A percentile compares a stretch with the other conserved stretches of the same genome.
phyloP scores from a whole-genome alignment of 2,797 vertebrate species.

The Molossus molossus region DNA sequence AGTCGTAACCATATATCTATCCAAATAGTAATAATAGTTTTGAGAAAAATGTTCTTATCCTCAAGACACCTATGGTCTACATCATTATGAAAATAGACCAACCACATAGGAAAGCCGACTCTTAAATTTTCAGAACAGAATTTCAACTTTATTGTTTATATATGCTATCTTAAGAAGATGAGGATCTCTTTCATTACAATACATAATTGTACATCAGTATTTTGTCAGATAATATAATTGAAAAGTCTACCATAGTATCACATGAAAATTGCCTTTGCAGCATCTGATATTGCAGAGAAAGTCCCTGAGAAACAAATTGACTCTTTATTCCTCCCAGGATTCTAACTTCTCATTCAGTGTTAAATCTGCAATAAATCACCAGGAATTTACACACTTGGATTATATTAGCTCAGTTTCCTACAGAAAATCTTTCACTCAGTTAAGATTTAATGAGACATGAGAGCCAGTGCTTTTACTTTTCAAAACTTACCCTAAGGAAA shows the following conservation, averaged over 20 bases:
- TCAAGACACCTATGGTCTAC: neutral
- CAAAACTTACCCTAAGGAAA: slow-evolving; percentile 49
- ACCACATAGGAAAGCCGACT: neutral
- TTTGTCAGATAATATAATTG: slow-evolving; percentile 16
- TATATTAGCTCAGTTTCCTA: slow-evolving; percentile 61
- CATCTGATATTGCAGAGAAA: slow-evolving; percentile 37
- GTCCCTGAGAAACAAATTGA: neutral
- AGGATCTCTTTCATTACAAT: slow-evolving; percentile 29
- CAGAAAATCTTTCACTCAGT: slow-evolving; percentile 48
- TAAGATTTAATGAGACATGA: slow-evolving; percentile 48
- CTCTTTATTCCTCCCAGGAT: slow-evolving; percentile 48
- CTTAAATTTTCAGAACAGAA: slow-evolving; percentile 53
- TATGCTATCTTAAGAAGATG: neutral
- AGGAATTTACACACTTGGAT: slow-evolving; percentile 61
- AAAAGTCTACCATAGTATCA: neutral
- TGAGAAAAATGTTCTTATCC: slow-evolving; percentile 12
- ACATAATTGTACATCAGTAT: neutral
- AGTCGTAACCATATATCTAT: neutral
- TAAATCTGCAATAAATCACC: slow-evolving; percentile 75
- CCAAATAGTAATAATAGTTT: neutral
- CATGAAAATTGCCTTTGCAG: neutral
- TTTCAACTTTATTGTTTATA: slow-evolving; percentile 12
- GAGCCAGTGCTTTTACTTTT: slow-evolving; percentile 48
- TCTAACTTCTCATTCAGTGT: slow-evolving; percentile 54
- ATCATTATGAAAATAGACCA: neutral